Evolutionary conservation across 2,888 invertebrate genomes (phyloP).

Genomic region (Tethea ocularis): DNA sequence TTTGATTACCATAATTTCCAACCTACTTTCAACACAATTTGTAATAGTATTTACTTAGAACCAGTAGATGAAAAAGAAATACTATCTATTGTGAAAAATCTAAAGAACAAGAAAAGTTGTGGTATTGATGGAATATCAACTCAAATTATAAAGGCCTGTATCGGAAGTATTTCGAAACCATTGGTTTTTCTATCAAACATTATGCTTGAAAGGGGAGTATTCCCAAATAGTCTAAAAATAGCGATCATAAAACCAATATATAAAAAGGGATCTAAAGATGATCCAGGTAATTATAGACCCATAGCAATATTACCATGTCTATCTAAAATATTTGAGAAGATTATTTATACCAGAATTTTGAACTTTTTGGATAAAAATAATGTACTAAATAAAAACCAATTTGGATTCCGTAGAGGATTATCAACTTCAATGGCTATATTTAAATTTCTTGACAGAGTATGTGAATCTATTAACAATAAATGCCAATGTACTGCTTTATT

Average conservation of each 20-base stretch:
- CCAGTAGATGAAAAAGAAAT: neutral
- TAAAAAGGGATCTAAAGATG: neutral
- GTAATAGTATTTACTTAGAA: neutral
- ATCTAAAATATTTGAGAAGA: no score
- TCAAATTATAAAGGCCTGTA: neutral
- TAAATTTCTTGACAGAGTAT: neutral
- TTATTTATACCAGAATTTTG: no score
- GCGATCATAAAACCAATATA: neutral
- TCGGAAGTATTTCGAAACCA: neutral
- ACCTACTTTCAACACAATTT: neutral
- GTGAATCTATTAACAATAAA: neutral
- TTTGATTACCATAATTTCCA: neutral
- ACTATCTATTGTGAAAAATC: neutral
- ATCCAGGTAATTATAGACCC: neutral
- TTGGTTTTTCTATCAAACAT: no score
- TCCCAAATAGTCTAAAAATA: neutral
- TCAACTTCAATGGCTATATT: neutral
- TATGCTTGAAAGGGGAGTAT: neutral
- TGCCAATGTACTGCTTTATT: neutral
- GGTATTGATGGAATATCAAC: neutral
- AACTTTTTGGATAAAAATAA: neutral
- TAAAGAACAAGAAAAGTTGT: neutral
- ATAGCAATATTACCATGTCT: no score
- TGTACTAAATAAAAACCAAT: neutral
- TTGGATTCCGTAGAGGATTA: neutral